phyloP scores from a whole-genome alignment of 2,113 vertebrate species.

The Gnathonemus longibarbis region DNA sequence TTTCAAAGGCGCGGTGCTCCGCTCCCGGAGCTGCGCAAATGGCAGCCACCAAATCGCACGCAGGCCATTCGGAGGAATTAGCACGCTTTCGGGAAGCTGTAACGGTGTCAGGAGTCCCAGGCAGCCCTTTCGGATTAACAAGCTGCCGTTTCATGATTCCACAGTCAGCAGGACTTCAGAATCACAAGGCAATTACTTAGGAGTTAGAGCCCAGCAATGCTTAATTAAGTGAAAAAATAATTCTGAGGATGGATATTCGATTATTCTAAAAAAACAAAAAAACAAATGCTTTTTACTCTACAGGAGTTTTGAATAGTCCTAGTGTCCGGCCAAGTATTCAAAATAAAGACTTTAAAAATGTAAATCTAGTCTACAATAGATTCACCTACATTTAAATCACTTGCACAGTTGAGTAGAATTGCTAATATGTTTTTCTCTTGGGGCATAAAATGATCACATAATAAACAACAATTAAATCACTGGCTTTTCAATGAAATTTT shows the following conservation, averaged over 20 bases:
- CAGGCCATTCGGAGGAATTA: slow-evolving; percentile 6
- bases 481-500: background rate
- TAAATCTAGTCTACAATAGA: background rate
- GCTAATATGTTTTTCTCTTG: background rate
- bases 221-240: slow-evolving; percentile 8
- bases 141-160: background rate
- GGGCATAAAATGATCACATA: background rate
- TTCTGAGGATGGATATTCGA: background rate
- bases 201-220: background rate
- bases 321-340: background rate
- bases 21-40: background rate
- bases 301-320: background rate
- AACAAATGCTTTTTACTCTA: background rate
- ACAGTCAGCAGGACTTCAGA: slow-evolving; percentile 13
- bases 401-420: background rate
- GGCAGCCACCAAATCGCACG: background rate
- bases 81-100: background rate
- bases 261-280: background rate
- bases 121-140: background rate
- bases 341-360: background rate
- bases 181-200: slow-evolving; percentile 2
- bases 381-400: background rate
- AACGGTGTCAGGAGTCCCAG: background rate
- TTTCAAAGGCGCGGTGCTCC: background rate
- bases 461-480: background rate